Conservation (phyloP, 1,140 invertebrate species). For the Diuraphis noxia region DNA sequence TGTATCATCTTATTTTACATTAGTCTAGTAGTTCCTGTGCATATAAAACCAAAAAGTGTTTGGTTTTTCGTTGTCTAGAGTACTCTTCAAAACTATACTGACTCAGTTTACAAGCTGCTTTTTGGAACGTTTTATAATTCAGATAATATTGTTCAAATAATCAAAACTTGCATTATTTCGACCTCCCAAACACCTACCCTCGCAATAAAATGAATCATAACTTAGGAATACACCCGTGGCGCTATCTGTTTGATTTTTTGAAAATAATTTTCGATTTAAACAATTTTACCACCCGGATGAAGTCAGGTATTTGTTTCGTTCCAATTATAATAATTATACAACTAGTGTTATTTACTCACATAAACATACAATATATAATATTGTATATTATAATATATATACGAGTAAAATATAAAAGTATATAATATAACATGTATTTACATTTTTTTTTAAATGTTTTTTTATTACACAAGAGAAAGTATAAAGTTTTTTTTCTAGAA, state of each 20-base stretch:
- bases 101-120: too few species aligned
- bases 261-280: background rate
- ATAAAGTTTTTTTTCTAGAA: conserved; percentile 2
- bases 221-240: background rate
- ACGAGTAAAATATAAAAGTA: background rate
- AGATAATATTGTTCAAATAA: too few species aligned
- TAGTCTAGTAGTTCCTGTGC: background rate
- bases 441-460: background rate
- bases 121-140: too few species aligned
- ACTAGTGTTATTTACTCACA: too few species aligned
- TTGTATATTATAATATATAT: too few species aligned
- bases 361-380: too few species aligned
- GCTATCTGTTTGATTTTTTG: background rate
- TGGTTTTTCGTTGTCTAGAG: background rate
- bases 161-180: background rate
- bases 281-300: background rate
- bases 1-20: background rate
- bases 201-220: background rate
- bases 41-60: too few species aligned
- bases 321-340: too few species aligned
- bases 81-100: background rate
- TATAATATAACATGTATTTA: background rate
- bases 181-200: background rate
- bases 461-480: conserved; percentile 34
- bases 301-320: background rate